These are phyloP conservation scores for Cyrtorhinus lividipennis DNA, from an alignment of 1,140 invertebrate genomes.

Conservation along the genomic window DNA sequence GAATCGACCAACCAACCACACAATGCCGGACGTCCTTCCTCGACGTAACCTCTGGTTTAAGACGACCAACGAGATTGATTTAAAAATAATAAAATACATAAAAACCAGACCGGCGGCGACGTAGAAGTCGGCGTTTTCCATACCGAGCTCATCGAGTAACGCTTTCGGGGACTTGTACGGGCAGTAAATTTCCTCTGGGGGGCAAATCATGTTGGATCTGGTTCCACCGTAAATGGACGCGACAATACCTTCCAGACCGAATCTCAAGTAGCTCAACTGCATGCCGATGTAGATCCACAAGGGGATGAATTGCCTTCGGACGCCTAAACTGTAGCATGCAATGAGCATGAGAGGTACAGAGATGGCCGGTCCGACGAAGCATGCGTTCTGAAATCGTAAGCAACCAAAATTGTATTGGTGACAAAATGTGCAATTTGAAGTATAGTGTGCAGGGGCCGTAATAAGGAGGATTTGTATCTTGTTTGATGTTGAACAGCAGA, in stretches of 20 bases:
- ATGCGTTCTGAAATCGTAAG: constrained; percentile 47
- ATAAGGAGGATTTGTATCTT: constrained; percentile 29
- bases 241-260: constrained; percentile 61
- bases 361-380: constrained; percentile 58
- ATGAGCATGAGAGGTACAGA: constrained; percentile 60
- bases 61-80: constrained; percentile 44
- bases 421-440: constrained; percentile 17
- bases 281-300: constrained; percentile 54
- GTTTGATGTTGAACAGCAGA: too few relatives aligned
- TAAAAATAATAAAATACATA: constrained; percentile 40
- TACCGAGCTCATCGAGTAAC: constrained; percentile 31
- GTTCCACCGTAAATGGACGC: constrained; percentile 61
- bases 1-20: constrained; percentile 41
- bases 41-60: constrained; percentile 46
- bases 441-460: constrained; percentile 28
- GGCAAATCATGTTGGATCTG: constrained; percentile 49
- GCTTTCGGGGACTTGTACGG: constrained; percentile 37
- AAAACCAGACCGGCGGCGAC: constrained; percentile 40
- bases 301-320: constrained; percentile 43
- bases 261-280: constrained; percentile 69
- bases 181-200: constrained; percentile 47
- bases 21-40: constrained; percentile 46
- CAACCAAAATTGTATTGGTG: constrained; percentile 14
- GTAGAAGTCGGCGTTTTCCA: constrained; percentile 46
- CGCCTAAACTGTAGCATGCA: constrained; percentile 59